phyloP scores from a whole-genome alignment of 2,113 vertebrate genomes.

The Stomatorhinus ivindoensis region DNA sequence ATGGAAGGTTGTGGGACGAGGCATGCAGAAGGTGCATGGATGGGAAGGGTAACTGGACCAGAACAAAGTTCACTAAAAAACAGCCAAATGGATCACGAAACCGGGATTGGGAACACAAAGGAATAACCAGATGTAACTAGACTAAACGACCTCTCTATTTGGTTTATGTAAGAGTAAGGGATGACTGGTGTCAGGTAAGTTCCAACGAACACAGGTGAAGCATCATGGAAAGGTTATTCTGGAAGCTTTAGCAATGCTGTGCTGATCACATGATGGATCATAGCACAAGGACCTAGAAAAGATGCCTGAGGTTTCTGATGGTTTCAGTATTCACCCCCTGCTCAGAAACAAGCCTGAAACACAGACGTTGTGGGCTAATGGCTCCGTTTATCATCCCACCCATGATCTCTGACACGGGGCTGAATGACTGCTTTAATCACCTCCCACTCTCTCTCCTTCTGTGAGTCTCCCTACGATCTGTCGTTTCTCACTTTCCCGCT shows the following conservation, averaged over 20 bases:
- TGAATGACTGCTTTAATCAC: neutral
- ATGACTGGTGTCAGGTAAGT: neutral
- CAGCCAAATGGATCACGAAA: neutral
- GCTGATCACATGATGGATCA: neutral
- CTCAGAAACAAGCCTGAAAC: neutral
- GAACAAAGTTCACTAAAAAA: neutral
- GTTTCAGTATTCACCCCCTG: neutral
- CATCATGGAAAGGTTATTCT: neutral
- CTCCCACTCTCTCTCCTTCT: neutral
- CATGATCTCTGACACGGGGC: neutral
- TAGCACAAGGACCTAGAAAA: neutral
- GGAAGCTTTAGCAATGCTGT: neutral
- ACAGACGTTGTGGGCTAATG: neutral
- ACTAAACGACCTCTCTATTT: neutral
- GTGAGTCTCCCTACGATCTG: neutral
- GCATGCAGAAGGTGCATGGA: neutral
- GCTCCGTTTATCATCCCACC: neutral
- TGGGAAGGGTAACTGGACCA: neutral
- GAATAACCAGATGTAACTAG: neutral
- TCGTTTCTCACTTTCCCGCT: neutral
- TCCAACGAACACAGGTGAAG: neutral
- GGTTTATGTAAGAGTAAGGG: neutral
- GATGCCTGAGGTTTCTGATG: neutral
- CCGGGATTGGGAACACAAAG: neutral
- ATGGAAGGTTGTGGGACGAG: neutral